Evolutionary conservation across 1,140 invertebrate genomes (phyloP).

Genomic region (Potamilus streckersoni): DNA sequence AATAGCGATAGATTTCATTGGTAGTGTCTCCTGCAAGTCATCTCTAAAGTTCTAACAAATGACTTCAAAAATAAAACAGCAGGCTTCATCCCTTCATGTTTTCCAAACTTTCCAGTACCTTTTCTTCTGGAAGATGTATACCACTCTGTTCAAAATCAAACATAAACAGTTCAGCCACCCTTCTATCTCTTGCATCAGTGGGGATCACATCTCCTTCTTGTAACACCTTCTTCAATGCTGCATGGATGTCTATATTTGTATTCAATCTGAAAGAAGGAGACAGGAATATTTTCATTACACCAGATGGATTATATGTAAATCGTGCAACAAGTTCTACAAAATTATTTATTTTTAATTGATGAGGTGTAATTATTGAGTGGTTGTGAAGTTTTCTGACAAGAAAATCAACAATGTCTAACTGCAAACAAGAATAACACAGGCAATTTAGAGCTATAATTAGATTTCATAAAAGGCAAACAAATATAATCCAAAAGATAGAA

Average conservation of each 20-base stretch:
- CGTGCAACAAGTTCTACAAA: background rate
- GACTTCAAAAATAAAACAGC: too few relatives aligned
- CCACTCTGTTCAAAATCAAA: constrained; percentile 98
- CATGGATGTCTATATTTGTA: constrained; percentile 86
- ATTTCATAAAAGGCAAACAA: too few relatives aligned
- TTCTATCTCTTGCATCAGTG: constrained; percentile 81
- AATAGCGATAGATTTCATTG: too few relatives aligned
- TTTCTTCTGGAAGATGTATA: constrained; percentile 88
- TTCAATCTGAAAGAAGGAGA: constrained; percentile 75
- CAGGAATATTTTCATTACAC: background rate
- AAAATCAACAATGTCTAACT: background rate
- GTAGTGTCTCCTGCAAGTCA: too few relatives aligned
- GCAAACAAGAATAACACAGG: background rate
- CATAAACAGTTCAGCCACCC: constrained; percentile 89
- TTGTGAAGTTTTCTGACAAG: background rate
- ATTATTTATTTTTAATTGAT: background rate
- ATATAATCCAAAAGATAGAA: too few relatives aligned
- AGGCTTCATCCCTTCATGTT: too few relatives aligned
- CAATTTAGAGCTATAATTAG: background rate
- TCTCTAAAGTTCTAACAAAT: too few relatives aligned
- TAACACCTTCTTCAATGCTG: constrained; percentile 78
- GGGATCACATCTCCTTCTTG: constrained; percentile 77
- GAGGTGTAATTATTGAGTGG: background rate
- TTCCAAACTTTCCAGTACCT: constrained; percentile 41
- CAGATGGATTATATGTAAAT: background rate